These are phyloP conservation scores for Drosophila borborema DNA, from an alignment of 2,888 invertebrate species.

Conservation along the genomic window DNA sequence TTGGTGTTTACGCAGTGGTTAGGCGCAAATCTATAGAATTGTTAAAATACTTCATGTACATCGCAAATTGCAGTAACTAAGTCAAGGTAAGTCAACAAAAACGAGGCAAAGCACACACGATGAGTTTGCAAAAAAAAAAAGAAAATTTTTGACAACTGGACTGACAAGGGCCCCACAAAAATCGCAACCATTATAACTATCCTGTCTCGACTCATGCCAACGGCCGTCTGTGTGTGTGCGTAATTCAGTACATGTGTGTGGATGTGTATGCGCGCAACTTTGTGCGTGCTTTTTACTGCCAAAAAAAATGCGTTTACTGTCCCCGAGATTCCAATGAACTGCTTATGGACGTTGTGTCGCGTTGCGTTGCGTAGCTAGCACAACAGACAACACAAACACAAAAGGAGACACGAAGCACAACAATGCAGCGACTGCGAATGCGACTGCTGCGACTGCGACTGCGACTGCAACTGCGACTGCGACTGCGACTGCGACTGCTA, in stretches of 20 bases:
- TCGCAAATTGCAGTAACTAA: constrained; percentile 36
- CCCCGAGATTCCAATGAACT: constrained; percentile 35
- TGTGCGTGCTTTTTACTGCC: constrained; percentile 31
- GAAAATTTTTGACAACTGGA: constrained; percentile 13
- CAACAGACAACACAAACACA: constrained; percentile 29
- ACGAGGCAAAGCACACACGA: constrained; percentile 1
- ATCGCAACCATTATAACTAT: constrained; percentile 21
- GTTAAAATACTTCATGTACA: constrained; percentile 33
- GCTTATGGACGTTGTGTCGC: constrained; percentile 39
- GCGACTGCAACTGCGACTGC: constrained; percentile 1
- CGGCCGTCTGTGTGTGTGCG: constrained; percentile 10
- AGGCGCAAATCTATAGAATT: constrained; percentile 30
- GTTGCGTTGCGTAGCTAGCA: constrained; percentile 35
- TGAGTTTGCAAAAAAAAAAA: constrained; percentile 35
- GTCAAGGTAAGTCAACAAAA: constrained; percentile 54
- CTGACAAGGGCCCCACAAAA: constrained; percentile 17
- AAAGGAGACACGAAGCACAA: constrained; percentile 28
- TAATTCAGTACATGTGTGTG: neutral
- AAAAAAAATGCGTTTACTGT: constrained; percentile 53
- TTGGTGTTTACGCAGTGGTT: constrained; percentile 41
- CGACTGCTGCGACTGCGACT: constrained; percentile 5
- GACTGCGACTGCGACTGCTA: constrained; percentile 13
- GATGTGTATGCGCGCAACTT: constrained; percentile 1
- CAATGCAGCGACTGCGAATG: constrained; percentile 14
- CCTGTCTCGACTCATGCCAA: constrained; percentile 20